Evolutionary conservation across 2,888 invertebrate genomes (phyloP), one percentile per base, ranked within the genome.

Genomic region (Laothoe populi): DNA sequence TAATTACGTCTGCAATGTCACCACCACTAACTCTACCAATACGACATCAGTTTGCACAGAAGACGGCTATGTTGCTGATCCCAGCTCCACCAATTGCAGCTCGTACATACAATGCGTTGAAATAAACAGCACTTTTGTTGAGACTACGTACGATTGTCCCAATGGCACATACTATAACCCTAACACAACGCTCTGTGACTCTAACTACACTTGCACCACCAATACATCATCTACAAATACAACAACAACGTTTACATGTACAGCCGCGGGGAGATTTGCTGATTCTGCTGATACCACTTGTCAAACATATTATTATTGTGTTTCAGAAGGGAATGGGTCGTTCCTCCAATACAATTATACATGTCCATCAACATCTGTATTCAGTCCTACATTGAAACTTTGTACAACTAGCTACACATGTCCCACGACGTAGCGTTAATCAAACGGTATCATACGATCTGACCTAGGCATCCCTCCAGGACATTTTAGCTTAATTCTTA

Each of bases 351-450:
- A 87, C 57, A 63, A 75, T 2, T 93, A 92, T 64, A 88, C 86
- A 0, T 93, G 93, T 65, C 90, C 92, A 0, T 68, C 75, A 5
- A 85, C 86, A 2, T 90, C 92, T 0, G 77, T 86, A 2, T 93
- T 93, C 66, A 90, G 77, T 75, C 92, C 92, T 0, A 70, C 65
- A 1, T 49, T 79, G n/a, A 66, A 63, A 11, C 11, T 82, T 16
- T 93, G 93, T 69, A 91, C 93, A 3, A 73, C 85, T 1, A 72
- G 67, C 26, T 93, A 92, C 63, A 83, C 75, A 11, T 93, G 93
- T 74, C 70, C 82, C 35, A 73, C 70, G 60, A 69, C 70, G 49
- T 72, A 69, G 63, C 42, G 57, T 13, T 49, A 19, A 35, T 40
- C 38, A 5, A 16, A 35, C 42, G 31, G 60, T 16, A 64, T 4